Evolutionary conservation across 2,797 vertebrate genomes (phyloP).

Genomic region (Remorina albescens): DNA sequence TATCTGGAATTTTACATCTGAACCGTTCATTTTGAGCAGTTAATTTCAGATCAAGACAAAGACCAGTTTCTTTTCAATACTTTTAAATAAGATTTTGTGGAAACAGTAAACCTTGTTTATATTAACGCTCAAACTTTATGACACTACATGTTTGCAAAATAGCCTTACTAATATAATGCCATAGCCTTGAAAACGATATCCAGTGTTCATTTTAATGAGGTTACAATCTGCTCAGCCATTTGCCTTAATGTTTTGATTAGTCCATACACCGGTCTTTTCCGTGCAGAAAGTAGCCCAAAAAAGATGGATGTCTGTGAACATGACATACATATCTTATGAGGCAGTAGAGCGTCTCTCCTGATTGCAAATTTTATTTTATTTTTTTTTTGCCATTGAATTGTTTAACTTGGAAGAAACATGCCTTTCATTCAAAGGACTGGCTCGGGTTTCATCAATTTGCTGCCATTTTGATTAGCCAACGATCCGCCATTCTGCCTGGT

Average conservation of each 20-base stretch:
- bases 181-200: background rate
- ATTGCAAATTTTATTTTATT: slow-evolving; percentile 16
- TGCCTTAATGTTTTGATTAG: background rate
- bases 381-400: background rate
- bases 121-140: background rate
- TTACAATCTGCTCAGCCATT: background rate
- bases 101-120: background rate
- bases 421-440: slow-evolving; percentile 40
- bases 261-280: background rate
- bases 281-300: slow-evolving; percentile 1
- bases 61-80: background rate
- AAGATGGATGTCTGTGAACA: background rate
- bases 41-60: too few relatives aligned
- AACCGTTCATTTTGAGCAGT: too few relatives aligned
- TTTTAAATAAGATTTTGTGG: background rate
- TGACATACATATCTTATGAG: slow-evolving; percentile 9
- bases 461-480: slow-evolving; percentile 66
- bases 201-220: background rate
- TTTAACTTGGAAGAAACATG: slow-evolving; percentile 36
- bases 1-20: too few relatives aligned
- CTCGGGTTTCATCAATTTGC: slow-evolving; percentile 55
- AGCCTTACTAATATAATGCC: background rate
- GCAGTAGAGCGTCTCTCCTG: slow-evolving; percentile 12
- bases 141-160: background rate
- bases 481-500: slow-evolving; percentile 61